phyloP scores from a whole-genome alignment of 2,113 vertebrate genomes.

The Ardeotis arabs region DNA sequence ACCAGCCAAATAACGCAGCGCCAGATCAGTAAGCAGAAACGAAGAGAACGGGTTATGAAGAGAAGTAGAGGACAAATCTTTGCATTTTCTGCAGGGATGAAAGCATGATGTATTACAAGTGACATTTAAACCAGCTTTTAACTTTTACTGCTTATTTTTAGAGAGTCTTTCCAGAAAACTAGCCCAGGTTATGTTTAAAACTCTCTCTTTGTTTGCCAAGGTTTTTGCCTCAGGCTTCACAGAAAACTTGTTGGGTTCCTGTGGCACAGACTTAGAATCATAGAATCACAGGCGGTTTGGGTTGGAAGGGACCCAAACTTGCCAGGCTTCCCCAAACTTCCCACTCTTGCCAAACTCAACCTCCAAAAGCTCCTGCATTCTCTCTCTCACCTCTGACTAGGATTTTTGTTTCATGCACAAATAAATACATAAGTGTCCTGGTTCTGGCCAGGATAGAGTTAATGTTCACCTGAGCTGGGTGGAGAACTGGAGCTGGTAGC shows the following conservation, averaged over 20 bases:
- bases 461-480: too few relatives aligned
- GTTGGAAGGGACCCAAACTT: too few relatives aligned
- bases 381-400: not conserved
- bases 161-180: not conserved
- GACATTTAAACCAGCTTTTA: not conserved
- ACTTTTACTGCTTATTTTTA: not conserved
- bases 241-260: not conserved
- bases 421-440: too few relatives aligned
- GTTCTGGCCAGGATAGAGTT: too few relatives aligned
- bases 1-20: not conserved
- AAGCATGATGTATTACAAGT: not conserved
- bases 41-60: not conserved
- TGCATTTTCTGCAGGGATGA: not conserved
- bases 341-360: rapidly evolving
- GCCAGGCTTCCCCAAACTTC: too few relatives aligned
- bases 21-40: not conserved
- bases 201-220: not conserved
- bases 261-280: not conserved
- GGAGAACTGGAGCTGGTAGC: too few relatives aligned
- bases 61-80: not conserved
- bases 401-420: not conserved
- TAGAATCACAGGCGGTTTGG: too few relatives aligned
- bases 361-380: rapidly evolving
- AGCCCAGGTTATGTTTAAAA: not conserved
- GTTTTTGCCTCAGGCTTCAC: not conserved